Evolutionary conservation across 2,888 invertebrate genomes (phyloP), one percentile per base, ranked within the genome.

Genomic region (Proisotoma minuta): DNA sequence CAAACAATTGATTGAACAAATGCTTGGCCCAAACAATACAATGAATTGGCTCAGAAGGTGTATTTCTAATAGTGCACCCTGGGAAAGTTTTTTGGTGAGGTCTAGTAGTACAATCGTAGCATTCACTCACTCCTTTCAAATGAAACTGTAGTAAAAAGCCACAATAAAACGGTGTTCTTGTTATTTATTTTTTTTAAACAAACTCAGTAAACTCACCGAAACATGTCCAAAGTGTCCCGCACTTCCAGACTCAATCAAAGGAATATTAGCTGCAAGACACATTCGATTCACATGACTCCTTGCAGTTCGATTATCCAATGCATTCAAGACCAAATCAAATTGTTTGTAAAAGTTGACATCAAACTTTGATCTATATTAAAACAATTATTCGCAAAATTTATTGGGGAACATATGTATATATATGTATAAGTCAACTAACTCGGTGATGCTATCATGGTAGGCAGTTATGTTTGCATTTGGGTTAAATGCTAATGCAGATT

Each of bases 11-110:
- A 79, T 97, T 97, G 80, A 98, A 99, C 10, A 99, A 84, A 82
- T 97, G 96, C 78, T 99, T 99, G 0, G 96, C 91, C 99, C 99
- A 99, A 22, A 99, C 97, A 72, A 99, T 95, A 78, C 99, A 99
- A 79, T 99, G 99, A 73, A 99, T 96, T 0, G 94, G 94, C 78
- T 99, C 98, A 0, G 96, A 97, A 0, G 99, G 99, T 0, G 99
- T 99, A 77, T 99, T 99, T 47, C 99, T 84, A 73, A 99, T 99
- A 1, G 99, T 99, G 78, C 99, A 99, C 0, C 97, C 96, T 0
- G 99, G 98, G 79, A 87, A 99, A 4, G 91, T 87, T 77, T 94
- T 96, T 76, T 93, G 92, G 20, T 88, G 83, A 5, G 91, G 86
- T 78, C 94, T 94, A 0, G 93, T 92, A 58, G 87, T 86, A 77